Percentiles rank a stretch among this genome's conserved stretches.
Evolutionary conservation across 1,140 invertebrate genomes (phyloP).

Genomic region (Drosophila teissieri): DNA sequence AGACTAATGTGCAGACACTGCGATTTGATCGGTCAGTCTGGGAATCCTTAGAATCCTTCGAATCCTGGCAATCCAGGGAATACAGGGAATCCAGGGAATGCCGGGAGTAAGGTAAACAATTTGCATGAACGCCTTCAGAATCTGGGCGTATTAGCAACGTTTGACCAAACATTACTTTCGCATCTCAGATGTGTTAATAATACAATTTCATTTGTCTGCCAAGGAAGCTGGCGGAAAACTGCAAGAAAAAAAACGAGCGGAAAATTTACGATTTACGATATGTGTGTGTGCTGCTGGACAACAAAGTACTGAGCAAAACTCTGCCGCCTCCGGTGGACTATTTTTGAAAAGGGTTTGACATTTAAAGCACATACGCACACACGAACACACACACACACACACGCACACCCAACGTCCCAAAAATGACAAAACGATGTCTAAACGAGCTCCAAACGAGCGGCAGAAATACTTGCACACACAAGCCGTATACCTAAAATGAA

Average conservation of each 20-base stretch:
- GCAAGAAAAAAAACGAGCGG: slow-evolving; percentile 54
- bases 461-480: slow-evolving; percentile 55
- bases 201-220: slow-evolving; percentile 73
- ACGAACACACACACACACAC: slow-evolving; percentile 13
- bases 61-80: slow-evolving; percentile 1
- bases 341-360: slow-evolving; percentile 82
- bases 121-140: slow-evolving; percentile 58
- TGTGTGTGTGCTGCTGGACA: slow-evolving; percentile 43
- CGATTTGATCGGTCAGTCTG: slow-evolving; percentile 44
- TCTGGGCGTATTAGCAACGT: slow-evolving; percentile 64
- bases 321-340: slow-evolving; percentile 57
- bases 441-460: slow-evolving; percentile 72
- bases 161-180: slow-evolving; percentile 73
- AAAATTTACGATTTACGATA: slow-evolving; percentile 65
- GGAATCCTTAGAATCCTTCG: slow-evolving; percentile 1
- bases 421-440: slow-evolving; percentile 80
- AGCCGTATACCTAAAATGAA: slow-evolving; percentile 34
- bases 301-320: slow-evolving; percentile 21
- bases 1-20: slow-evolving; percentile 67
- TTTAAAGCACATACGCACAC: slow-evolving; percentile 45
- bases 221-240: slow-evolving; percentile 3
- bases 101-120: slow-evolving; percentile 59
- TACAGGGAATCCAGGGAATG: background rate
- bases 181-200: slow-evolving; percentile 78
- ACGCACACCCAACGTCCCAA: background rate